These are phyloP conservation scores for Lamprotornis superbus DNA, from an alignment of 2,113 vertebrate genomes.

Conservation along the genomic window DNA sequence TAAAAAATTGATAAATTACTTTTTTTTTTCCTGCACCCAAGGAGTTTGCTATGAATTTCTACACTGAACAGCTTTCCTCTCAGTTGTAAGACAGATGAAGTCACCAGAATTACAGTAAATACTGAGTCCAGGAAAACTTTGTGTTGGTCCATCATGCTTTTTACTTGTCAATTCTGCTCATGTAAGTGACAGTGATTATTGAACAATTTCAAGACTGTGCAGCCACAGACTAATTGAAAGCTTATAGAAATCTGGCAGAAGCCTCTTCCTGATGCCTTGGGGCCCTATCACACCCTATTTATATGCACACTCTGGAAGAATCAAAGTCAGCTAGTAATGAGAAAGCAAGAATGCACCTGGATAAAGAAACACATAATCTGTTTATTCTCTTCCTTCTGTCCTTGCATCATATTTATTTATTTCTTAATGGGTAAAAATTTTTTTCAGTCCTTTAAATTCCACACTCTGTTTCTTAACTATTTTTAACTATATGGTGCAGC, in stretches of 20 bases:
- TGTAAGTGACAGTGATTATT: not conserved
- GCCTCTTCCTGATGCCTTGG: not conserved
- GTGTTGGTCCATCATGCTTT: not conserved
- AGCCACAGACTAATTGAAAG: not conserved
- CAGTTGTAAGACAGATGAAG: not conserved
- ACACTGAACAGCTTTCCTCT: not conserved
- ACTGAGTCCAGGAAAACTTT: not conserved
- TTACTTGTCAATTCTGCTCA: not conserved
- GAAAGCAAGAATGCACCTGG: not conserved
- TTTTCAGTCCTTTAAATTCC: not conserved
- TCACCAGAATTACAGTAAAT: not conserved
- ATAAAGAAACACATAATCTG: not conserved
- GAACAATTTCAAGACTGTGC: not conserved
- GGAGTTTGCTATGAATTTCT: not conserved
- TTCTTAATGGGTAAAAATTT: not conserved
- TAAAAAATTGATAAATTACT: not conserved
- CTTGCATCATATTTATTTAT: not conserved
- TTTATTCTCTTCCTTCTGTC: not conserved
- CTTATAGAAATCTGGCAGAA: not conserved
- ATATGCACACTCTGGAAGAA: not conserved
- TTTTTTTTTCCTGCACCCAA: not conserved
- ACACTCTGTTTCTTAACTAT: not conserved
- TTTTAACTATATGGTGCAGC: constrained; percentile 4
- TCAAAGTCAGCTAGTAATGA: not conserved
- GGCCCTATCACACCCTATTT: not conserved